Evolutionary conservation across 1,140 invertebrate species (phyloP), one percentile per base, ranked within the genome.

Genomic region (Bombus soroeensis): DNA sequence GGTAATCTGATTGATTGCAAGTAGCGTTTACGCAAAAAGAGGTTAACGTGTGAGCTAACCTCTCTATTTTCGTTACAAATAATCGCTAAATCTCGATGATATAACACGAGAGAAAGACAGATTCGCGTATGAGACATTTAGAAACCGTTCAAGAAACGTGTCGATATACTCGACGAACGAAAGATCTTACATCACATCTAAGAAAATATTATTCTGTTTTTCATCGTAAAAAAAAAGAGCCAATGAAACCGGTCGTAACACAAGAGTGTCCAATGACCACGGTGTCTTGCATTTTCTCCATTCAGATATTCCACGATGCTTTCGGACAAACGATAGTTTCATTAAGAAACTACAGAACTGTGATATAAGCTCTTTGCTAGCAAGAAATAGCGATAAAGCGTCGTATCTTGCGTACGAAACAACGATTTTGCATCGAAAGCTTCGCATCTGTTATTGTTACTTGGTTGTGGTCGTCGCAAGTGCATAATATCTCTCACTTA

Each of bases 401-500:
- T 66, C 86, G 59, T 71, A 37, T 71, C 59, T 81, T 43, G 75
- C 57, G 37, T 41, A n/a, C 37, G 75, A 76, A 34, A 68, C 28
- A 70, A 62, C 59, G 28, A 71, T 62, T 39, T 32, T 88, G 59
- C 39, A 34, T 81, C 57, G 74, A 89, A 47, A 34, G 87, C 87
- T 89, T 89, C 66, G 87, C 83, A 75, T 88, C 66, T 32, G 39
- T 43, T 76, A 25, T 37, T 84, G 87, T 81, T 47, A 53, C 6
- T 88, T 88, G 13, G 62, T 66, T 70, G 66, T 86, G 88, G 59
- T 88, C 70, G 76, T 41, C 72, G 72, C 70, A 88, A 75, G 39
- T 79, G 83, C 83, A 85, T 59, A 39, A 59, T 59, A 12, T 72
- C 37, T 64, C n/a, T 83, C 59, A 39, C 41, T 74, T 68, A 66